Percentiles rank a stretch among this genome's conserved stretches.
These are phyloP conservation scores for Prostheceraeus crozeri DNA, from an alignment of 2,888 invertebrate genomes.

Conservation along the genomic window DNA sequence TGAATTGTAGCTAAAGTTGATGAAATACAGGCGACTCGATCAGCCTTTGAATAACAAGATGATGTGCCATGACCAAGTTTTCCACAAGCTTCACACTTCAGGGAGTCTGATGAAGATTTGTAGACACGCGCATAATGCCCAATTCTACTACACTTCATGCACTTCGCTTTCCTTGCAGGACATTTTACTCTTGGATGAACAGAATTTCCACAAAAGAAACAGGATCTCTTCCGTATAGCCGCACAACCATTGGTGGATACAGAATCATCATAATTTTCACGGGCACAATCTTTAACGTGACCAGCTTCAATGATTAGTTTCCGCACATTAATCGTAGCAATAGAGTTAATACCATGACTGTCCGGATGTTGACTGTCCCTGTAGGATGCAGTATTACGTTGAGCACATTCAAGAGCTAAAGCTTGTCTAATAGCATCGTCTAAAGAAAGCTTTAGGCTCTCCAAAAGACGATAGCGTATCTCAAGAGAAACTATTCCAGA, in stretches of 20 bases:
- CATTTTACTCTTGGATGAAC: conserved; percentile 26
- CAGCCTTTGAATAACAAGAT: no score
- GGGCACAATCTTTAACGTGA: no score
- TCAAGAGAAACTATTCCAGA: conserved; percentile 20
- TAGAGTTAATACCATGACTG: no score
- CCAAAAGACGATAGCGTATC: conserved; percentile 25
- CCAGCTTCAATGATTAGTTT: no score
- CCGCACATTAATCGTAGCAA: no score
- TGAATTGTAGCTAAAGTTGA: conserved; percentile 25
- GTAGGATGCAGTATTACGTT: no score
- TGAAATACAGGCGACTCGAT: conserved; percentile 23
- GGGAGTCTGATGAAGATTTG: conserved; percentile 29
- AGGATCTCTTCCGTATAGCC: conserved; percentile 8
- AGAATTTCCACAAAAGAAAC: conserved; percentile 32
- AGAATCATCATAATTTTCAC: no score
- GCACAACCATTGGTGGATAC: conserved; percentile 5
- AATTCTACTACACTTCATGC: conserved; percentile 24
- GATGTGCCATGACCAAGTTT: no score
- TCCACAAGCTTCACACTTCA: conserved; percentile 25
- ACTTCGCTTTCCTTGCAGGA: conserved; percentile 15
- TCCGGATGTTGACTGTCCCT: no score
- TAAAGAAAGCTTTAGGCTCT: conserved; percentile 23
- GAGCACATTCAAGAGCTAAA: conserved; percentile 24
- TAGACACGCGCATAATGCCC: conserved; percentile 32
- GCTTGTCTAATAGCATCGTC: conserved; percentile 26